A percentile compares a stretch with the other conserved stretches of the same genome.
These are phyloP conservation scores for Pterocles gutturalis DNA, from an alignment of 2,113 vertebrate species.

Conservation along the genomic window DNA sequence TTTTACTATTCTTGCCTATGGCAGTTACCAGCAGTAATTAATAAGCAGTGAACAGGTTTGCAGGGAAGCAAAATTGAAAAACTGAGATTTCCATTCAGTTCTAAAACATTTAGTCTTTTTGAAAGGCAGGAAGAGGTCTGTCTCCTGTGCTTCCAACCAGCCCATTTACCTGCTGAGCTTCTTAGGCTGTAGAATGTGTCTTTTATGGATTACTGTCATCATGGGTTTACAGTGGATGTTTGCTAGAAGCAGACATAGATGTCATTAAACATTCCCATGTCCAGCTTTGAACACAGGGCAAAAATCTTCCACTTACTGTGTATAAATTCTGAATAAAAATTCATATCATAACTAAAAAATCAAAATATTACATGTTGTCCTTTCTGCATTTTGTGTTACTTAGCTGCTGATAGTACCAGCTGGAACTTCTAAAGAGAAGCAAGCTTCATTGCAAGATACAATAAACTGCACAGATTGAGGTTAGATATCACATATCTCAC, in stretches of 20 bases:
- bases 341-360: neutral
- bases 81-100: neutral
- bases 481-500: neutral
- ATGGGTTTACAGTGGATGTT: neutral
- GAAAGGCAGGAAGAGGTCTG: neutral
- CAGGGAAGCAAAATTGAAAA: neutral
- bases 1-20: neutral
- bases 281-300: neutral
- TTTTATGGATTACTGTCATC: neutral
- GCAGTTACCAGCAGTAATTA: neutral
- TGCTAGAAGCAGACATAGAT: neutral
- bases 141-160: neutral
- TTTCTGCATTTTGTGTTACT: neutral
- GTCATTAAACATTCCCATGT: neutral
- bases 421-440: neutral
- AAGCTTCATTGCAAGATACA: neutral
- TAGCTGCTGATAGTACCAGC: neutral
- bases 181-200: neutral
- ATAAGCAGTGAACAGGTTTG: neutral
- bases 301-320: neutral
- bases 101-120: neutral
- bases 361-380: neutral
- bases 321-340: neutral
- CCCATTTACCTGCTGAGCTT: neutral
- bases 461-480: neutral